phyloP scores from a whole-genome alignment of 2,113 vertebrate species.

The Nerophis ophidion region DNA sequence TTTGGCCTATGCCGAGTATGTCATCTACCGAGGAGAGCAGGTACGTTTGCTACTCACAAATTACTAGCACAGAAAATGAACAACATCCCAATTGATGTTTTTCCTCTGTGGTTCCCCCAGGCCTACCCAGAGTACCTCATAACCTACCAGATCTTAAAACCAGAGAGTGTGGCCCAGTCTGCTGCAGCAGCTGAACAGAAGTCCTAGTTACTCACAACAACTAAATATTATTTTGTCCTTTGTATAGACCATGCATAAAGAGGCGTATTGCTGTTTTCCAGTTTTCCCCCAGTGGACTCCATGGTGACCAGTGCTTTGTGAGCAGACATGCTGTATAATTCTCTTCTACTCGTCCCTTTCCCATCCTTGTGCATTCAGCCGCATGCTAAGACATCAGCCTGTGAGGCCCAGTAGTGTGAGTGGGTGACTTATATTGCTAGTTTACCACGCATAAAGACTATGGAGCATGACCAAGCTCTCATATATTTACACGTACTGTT shows the following conservation, averaged over 20 bases:
- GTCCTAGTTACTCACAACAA: constrained; percentile 77
- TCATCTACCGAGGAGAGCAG: constrained; percentile 98
- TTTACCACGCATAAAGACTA: constrained; percentile 26
- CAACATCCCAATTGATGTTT: neutral
- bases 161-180: constrained; percentile 86
- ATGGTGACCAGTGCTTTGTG: constrained; percentile 52
- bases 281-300: constrained; percentile 45
- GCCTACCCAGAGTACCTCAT: constrained; percentile 98
- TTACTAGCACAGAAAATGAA: neutral
- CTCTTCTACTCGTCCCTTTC: constrained; percentile 25
- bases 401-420: constrained; percentile 49
- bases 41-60: constrained; percentile 53
- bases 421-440: constrained; percentile 35
- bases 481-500: constrained; percentile 12
- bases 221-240: constrained; percentile 34
- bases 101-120: constrained; percentile 56
- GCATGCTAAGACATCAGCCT: constrained; percentile 64
- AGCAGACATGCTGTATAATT: constrained; percentile 46
- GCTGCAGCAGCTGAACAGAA: constrained; percentile 89
- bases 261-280: constrained; percentile 40
- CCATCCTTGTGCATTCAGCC: constrained; percentile 41
- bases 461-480: constrained; percentile 29
- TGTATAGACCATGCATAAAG: constrained; percentile 48
- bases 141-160: constrained; percentile 97
- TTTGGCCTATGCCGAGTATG: constrained; percentile 94